Evolutionary conservation across 2,797 vertebrate genomes (phyloP).

Genomic region (Pangasius krempfi): DNA sequence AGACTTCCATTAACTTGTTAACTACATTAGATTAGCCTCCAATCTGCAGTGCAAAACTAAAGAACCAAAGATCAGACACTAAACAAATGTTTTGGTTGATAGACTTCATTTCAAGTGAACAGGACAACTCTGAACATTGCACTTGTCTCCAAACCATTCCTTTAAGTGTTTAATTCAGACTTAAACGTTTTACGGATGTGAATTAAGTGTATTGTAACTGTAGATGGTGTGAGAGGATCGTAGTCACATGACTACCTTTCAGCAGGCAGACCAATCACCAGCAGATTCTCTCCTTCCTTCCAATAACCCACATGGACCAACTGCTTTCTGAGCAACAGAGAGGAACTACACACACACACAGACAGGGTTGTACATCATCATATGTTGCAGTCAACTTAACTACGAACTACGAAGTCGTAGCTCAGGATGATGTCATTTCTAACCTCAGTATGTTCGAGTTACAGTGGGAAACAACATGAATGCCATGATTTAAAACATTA

Average conservation of each 20-base stretch:
- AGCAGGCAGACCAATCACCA: slow-evolving; percentile 89
- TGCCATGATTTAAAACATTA: not conserved
- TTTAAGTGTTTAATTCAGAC: not conserved
- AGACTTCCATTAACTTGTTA: not conserved
- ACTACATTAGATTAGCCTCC: not conserved
- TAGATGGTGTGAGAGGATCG: not conserved
- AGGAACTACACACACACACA: slow-evolving; percentile 78
- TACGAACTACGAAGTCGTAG: not conserved
- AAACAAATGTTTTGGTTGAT: not conserved
- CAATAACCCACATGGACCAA: slow-evolving; percentile 93
- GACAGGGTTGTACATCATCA: not conserved
- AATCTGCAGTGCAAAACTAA: not conserved
- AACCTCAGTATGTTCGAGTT: not conserved
- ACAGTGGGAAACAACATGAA: not conserved
- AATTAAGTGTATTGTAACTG: not conserved
- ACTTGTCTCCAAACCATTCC: not conserved
- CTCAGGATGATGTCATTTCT: not conserved
- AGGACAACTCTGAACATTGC: not conserved
- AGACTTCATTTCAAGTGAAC: not conserved
- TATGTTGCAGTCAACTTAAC: not conserved
- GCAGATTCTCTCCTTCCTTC: slow-evolving; percentile 88
- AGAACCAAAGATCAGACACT: not conserved
- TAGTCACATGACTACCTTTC: slow-evolving; percentile 78
- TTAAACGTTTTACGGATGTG: not conserved
- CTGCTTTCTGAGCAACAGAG: slow-evolving; percentile 85